Conservation (phyloP, 2,797 vertebrate genomes). For the Podarcis siculus region DNA sequence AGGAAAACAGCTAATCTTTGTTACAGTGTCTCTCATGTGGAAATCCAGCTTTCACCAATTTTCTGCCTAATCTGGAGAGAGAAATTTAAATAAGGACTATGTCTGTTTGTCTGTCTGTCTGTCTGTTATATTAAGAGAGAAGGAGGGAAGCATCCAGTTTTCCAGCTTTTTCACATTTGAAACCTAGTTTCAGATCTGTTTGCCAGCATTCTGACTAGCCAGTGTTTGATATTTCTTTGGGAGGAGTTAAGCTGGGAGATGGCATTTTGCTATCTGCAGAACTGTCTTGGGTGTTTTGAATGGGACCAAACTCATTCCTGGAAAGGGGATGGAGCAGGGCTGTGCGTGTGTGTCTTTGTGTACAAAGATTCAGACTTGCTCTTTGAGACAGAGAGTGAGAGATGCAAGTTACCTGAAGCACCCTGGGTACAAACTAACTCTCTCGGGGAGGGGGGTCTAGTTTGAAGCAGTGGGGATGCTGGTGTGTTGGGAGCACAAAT, state of each 20-base stretch:
- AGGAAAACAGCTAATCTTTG: neutral
- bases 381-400: too few relatives aligned
- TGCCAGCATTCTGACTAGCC: neutral
- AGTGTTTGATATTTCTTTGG: neutral
- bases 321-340: neutral
- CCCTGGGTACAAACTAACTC: too few relatives aligned
- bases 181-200: neutral
- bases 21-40: neutral
- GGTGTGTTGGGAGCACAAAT: neutral
- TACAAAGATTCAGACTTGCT: neutral
- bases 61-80: neutral
- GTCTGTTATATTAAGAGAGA: neutral
- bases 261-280: neutral
- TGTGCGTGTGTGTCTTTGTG: neutral
- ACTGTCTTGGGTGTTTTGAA: neutral
- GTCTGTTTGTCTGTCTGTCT: too few relatives aligned
- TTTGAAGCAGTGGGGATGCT: neutral
- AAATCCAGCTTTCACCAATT: neutral
- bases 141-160: neutral
- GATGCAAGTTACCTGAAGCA: too few relatives aligned
- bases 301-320: neutral
- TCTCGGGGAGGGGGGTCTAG: neutral
- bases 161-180: neutral
- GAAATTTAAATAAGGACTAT: neutral
- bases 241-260: neutral